These are phyloP conservation scores for Tortricodes alternella DNA, from an alignment of 2,888 invertebrate genomes.

Conservation along the genomic window DNA sequence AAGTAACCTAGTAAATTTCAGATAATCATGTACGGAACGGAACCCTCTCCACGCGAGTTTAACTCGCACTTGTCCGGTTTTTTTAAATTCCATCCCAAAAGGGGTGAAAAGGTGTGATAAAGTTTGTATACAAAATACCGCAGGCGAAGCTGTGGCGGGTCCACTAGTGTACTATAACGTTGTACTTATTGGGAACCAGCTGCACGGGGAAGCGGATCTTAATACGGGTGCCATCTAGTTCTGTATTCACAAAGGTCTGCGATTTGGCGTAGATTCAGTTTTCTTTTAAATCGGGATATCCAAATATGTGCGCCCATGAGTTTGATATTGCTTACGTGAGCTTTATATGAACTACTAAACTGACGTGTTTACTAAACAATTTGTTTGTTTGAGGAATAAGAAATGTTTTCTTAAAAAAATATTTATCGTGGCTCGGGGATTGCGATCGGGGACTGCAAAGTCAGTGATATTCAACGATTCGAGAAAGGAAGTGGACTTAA, in stretches of 20 bases:
- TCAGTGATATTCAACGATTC: background rate
- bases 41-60: no score
- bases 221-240: conserved; percentile 17
- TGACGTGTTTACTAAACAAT: background rate
- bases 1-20: no score
- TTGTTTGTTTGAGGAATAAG: background rate
- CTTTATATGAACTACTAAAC: conserved; percentile 4
- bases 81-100: no score
- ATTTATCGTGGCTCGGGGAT: background rate
- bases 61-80: no score
- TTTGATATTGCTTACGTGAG: conserved; percentile 17
- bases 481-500: background rate
- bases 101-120: no score
- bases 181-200: conserved; percentile 9
- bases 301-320: conserved; percentile 15
- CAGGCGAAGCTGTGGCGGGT: no score
- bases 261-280: conserved; percentile 21
- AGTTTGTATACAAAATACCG: no score
- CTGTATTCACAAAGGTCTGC: conserved; percentile 19
- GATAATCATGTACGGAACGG: no score
- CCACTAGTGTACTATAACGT: no score
- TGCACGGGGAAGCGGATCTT: conserved; percentile 1
- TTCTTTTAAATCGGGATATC: conserved; percentile 12
- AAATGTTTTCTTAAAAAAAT: background rate
- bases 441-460: background rate